Conservation (phyloP, 2,113 vertebrate species). For the Callorhinus ursinus region DNA sequence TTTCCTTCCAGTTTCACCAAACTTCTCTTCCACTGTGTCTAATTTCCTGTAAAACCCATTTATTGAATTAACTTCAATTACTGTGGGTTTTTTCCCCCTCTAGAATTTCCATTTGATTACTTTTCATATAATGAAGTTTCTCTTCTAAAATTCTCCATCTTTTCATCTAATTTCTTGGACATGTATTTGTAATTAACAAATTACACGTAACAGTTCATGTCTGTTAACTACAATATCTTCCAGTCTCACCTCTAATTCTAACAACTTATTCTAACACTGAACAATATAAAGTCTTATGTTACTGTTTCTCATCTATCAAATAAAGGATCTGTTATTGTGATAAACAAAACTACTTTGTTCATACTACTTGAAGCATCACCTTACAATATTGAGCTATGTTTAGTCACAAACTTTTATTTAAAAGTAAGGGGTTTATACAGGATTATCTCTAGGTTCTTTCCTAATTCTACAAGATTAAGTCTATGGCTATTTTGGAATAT, state of each 20-base stretch:
- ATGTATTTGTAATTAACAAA: neutral
- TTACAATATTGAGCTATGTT: neutral
- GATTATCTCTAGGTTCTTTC: conserved; percentile 19
- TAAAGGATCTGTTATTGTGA: neutral
- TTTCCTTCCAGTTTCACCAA: neutral
- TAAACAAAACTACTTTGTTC: conserved; percentile 18
- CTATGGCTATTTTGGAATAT: conserved; percentile 37
- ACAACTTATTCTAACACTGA: neutral
- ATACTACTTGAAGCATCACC: neutral
- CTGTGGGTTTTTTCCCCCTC: neutral
- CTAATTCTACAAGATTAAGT: conserved; percentile 41
- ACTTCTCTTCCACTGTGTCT: neutral
- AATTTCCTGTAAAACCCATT: neutral
- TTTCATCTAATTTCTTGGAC: neutral
- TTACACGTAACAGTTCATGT: neutral
- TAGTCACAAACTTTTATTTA: conserved; percentile 44
- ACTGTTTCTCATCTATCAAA: neutral
- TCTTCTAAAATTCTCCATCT: neutral
- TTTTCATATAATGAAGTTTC: neutral
- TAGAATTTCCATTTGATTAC: neutral
- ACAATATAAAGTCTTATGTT: neutral
- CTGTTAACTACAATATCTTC: neutral
- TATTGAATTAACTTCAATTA: neutral
- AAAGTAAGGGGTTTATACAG: conserved; percentile 26
- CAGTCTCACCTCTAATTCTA: neutral